These are phyloP conservation scores for Lophotriccus pileatus DNA, from an alignment of 2,797 vertebrate species.

Conservation along the genomic window DNA sequence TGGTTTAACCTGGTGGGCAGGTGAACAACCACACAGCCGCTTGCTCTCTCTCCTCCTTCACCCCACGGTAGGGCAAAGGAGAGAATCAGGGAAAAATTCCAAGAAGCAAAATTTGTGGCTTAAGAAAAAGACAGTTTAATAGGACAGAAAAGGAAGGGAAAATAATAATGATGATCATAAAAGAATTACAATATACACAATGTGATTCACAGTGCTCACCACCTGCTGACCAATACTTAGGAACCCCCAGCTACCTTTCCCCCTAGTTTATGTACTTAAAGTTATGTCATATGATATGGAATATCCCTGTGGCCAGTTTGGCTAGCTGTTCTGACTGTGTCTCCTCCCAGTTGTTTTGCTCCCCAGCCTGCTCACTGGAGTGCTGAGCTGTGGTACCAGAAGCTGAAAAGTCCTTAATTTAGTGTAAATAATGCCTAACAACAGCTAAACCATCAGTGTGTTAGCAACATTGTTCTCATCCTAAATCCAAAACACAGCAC, in stretches of 20 bases:
- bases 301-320: not conserved
- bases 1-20: not conserved
- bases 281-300: not conserved
- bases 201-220: not conserved
- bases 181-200: not conserved
- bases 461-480: not conserved
- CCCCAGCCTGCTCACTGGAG: not conserved
- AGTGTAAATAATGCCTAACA: not conserved
- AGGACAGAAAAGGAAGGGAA: not conserved
- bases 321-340: not conserved
- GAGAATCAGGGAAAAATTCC: not conserved
- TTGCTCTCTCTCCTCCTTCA: not conserved
- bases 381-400: not conserved
- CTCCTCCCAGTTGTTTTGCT: no score
- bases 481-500: not conserved
- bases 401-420: not conserved
- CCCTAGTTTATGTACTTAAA: not conserved
- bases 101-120: not conserved
- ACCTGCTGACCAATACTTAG: not conserved
- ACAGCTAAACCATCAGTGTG: not conserved
- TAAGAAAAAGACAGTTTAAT: not conserved
- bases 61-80: not conserved
- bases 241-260: not conserved
- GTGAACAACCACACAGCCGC: not conserved
- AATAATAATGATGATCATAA: not conserved